Conservation (phyloP, 2,113 vertebrate genomes). For the Crotalus helleri region DNA sequence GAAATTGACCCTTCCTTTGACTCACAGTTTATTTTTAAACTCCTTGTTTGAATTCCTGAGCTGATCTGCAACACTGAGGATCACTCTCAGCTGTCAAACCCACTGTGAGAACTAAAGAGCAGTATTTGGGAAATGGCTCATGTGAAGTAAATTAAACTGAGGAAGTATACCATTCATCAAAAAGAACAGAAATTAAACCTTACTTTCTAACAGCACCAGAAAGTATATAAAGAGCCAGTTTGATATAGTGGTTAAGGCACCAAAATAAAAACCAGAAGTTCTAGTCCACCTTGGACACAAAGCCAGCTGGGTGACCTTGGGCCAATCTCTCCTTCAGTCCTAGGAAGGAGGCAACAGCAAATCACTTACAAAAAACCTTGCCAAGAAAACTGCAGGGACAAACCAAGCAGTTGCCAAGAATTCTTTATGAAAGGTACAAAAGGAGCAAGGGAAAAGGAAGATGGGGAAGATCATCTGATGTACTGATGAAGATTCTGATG, state of each 20-base stretch:
- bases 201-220: conserved; percentile 10
- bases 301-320: not conserved
- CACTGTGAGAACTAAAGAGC: conserved; percentile 37
- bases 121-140: not conserved
- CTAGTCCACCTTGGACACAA: not conserved
- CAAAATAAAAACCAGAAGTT: not conserved
- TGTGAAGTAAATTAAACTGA: not conserved
- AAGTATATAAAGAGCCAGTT: not conserved
- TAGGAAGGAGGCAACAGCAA: not conserved
- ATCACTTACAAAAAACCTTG: not conserved
- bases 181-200: not conserved
- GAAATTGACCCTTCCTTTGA: conserved; percentile 49
- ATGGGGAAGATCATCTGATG: not conserved
- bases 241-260: not conserved
- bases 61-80: conserved; percentile 41
- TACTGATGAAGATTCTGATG: not conserved
- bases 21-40: conserved; percentile 58
- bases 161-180: conserved; percentile 35
- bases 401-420: not conserved
- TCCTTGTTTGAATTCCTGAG: conserved; percentile 41
- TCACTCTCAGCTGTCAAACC: not conserved
- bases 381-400: not conserved
- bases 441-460: not conserved
- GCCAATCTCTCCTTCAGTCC: not conserved
- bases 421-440: not conserved